Conservation (phyloP, 2,113 vertebrate species). For the Pituophis catenifer region DNA sequence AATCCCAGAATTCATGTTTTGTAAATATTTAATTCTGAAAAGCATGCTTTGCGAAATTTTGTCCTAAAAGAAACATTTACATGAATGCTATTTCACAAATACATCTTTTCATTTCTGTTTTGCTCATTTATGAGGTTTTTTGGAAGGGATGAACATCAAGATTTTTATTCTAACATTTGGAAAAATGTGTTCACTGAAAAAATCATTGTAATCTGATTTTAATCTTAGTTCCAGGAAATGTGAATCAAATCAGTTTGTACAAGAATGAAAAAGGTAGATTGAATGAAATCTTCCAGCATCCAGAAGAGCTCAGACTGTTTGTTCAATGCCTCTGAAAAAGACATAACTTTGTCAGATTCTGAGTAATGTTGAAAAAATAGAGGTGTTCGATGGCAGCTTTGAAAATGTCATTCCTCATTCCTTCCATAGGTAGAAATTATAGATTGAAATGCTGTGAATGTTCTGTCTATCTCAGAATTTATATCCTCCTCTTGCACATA, state of each 20-base stretch:
- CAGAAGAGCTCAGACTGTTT: constrained; percentile 43
- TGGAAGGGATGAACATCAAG: fast-evolving
- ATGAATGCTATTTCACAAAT: neutral
- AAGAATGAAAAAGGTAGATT: neutral
- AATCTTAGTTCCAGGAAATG: neutral
- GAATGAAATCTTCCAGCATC: neutral
- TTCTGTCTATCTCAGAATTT: neutral
- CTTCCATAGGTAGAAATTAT: constrained; percentile 56
- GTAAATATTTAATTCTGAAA: neutral
- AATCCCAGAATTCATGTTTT: neutral
- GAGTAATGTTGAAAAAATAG: constrained; percentile 64
- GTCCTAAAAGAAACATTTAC: neutral
- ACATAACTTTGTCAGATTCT: constrained; percentile 55
- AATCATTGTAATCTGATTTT: neutral
- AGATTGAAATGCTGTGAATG: constrained; percentile 44
- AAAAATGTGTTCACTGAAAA: neutral
- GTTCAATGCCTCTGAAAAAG: constrained; percentile 47
- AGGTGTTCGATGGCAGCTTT: constrained; percentile 52
- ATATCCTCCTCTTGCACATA: neutral
- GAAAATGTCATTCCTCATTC: constrained; percentile 58
- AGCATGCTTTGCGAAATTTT: neutral
- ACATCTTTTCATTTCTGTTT: neutral
- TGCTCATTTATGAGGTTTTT: neutral
- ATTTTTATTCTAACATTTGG: neutral
- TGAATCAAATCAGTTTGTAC: neutral